phyloP scores from a whole-genome alignment of 2,888 invertebrate species.

The Oxystoma pomonae region DNA sequence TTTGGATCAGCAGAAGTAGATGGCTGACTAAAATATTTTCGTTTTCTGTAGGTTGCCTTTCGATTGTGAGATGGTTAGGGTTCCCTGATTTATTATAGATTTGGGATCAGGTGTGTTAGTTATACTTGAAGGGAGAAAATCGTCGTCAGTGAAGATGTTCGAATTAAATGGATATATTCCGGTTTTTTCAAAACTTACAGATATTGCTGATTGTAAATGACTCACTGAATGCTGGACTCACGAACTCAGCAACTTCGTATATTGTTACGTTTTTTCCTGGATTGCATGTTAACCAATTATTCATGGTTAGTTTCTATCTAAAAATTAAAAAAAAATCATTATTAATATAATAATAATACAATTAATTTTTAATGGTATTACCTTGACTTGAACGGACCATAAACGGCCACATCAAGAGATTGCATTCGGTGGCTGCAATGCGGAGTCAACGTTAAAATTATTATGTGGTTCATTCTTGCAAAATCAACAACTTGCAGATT shows the following conservation, averaged over 20 bases:
- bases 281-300: conserved; percentile 18
- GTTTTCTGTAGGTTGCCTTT: neutral
- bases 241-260: conserved; percentile 20
- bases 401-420: conserved; percentile 19
- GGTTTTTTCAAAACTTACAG: conserved; percentile 23
- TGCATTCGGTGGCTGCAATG: conserved; percentile 18
- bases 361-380: conserved; percentile 7
- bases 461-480: conserved; percentile 7
- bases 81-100: conserved; percentile 1
- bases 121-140: conserved; percentile 21
- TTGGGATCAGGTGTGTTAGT: conserved; percentile 15
- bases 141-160: conserved; percentile 24
- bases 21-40: no score
- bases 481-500: conserved; percentile 3
- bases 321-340: conserved; percentile 9
- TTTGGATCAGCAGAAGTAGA: conserved; percentile 1
- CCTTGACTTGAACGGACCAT: conserved; percentile 17
- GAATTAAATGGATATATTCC: conserved; percentile 26
- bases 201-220: conserved; percentile 26
- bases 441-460: conserved; percentile 15
- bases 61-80: neutral
- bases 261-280: conserved; percentile 21
- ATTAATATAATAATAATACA: conserved; percentile 3
- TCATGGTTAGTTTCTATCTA: conserved; percentile 15
- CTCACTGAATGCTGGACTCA: conserved; percentile 16